Conservation (phyloP, 2,797 vertebrate species). For the Enteromius thamalakanensis region DNA sequence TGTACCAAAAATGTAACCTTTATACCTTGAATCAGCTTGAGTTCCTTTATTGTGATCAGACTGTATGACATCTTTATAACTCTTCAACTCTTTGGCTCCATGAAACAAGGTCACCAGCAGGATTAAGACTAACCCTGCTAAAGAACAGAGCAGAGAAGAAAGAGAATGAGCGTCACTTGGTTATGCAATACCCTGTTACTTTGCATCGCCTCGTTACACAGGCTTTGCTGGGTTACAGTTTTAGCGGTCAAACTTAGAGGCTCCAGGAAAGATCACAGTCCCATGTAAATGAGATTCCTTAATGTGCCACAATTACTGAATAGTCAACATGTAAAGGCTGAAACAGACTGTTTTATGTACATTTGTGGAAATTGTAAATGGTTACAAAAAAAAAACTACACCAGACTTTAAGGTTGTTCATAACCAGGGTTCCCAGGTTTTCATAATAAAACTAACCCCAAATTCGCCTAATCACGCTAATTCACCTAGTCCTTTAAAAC, state of each 20-base stretch:
- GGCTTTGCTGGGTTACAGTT: conserved; percentile 39
- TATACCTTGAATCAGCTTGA: neutral
- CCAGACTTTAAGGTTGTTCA: neutral
- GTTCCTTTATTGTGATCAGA: conserved; percentile 2
- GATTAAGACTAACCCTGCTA: conserved; percentile 44
- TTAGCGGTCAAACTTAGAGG: conserved; percentile 16
- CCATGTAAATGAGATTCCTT: conserved; percentile 4
- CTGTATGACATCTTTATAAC: conserved; percentile 23
- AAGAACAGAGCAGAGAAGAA: conserved; percentile 14
- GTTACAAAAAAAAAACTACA: neutral
- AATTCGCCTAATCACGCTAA: too few species aligned
- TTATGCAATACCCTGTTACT: conserved; percentile 44
- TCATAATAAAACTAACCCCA: too few species aligned
- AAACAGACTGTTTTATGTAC: neutral
- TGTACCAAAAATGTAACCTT: neutral
- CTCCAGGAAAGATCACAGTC: conserved; percentile 15
- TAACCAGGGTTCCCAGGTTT: neutral
- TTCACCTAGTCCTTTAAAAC: too few species aligned
- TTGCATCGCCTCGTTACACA: conserved; percentile 10
- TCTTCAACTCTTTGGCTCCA: conserved; percentile 1
- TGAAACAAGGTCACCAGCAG: conserved; percentile 47
- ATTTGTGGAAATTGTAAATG: neutral
- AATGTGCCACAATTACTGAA: neutral
- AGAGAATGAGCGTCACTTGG: conserved; percentile 33
- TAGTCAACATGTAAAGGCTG: neutral